Base-by-base conservation (phyloP, 2,797 vertebrate species). In the Pempheris klunzingeri region DNA sequence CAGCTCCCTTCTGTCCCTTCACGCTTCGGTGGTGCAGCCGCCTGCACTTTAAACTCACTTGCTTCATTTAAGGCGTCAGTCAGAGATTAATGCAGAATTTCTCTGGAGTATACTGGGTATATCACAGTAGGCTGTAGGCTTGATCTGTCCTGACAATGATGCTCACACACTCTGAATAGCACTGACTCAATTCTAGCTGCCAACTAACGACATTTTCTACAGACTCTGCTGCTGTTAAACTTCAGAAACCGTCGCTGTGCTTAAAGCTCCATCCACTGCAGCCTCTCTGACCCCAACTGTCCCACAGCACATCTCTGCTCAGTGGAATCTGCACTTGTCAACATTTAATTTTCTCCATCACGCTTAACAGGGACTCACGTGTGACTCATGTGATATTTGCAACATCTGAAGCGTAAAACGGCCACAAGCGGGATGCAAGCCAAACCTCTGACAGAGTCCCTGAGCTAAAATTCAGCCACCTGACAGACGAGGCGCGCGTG, bases 61-160 rank as follows among this genome's bases (percentile, higher is more conserved):
- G 77, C 41, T 46, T 81, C 30, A 62, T 89, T 82, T 52, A 65
- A 59, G 26, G 24, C 47, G 9, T 47, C 57, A 62, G 43, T 65
- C 57, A 66, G 26, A 38, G 41, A 57, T 50, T 11, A 17, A 30
- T 59, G 46, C 14, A 76, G 10, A 39, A 7, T 65, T n/a, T 26
- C 5, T 0, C 30, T 32, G 9, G 4, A 20, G 2, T 5, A 3
- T 26, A 34, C 20, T 24, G 5, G 18, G 26, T 17, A 54, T 9
- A 13, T 32, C n/a, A 30, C 14, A 71, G 14, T 2, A 26, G 10
- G 18, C 13, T 38, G 3, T 5, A 10, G 24, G 71, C 7, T 54
- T 15, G 30, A 57, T 28, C 20, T 64, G 28, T 4, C 30, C 63
- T n/a, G 44, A 26, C n/a, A 49, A 0, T 10, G 52, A 74, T 65